Percentiles rank a stretch among this genome's conserved stretches.
Evolutionary conservation across 2,797 vertebrate genomes (phyloP).

Genomic region (Scyliorhinus canicula): DNA sequence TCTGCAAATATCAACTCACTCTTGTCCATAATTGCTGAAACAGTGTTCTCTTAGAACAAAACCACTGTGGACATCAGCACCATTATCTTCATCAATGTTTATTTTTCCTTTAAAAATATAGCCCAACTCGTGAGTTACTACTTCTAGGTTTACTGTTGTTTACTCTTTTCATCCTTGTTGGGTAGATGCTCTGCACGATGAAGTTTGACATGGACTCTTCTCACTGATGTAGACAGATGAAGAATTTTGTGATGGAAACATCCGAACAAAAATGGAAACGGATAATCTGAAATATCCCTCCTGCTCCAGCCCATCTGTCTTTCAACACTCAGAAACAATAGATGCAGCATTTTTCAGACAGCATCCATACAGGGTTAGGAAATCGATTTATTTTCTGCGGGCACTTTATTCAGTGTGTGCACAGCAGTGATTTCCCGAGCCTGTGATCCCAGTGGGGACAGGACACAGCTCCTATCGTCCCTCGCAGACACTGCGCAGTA

Average conservation of each 20-base stretch:
- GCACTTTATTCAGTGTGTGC: not conserved
- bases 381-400: not conserved
- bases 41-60: too few relatives aligned
- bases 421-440: not conserved
- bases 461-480: not conserved
- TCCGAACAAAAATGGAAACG: not conserved
- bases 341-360: not conserved
- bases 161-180: too few relatives aligned
- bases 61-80: too few relatives aligned
- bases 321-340: not conserved
- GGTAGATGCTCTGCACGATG: too few relatives aligned
- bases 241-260: not conserved
- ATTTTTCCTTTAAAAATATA: too few relatives aligned
- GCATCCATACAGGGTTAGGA: not conserved
- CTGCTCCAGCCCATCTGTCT: too few relatives aligned
- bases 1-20: too few relatives aligned
- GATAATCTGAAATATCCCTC: not conserved
- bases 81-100: too few relatives aligned
- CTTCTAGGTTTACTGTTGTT: too few relatives aligned
- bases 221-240: not conserved
- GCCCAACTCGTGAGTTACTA: too few relatives aligned
- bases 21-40: too few relatives aligned
- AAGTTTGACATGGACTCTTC: not conserved
- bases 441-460: not conserved
- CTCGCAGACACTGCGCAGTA: not conserved